Base-by-base conservation (phyloP, 2,113 vertebrate genomes). In the Panthera tigris region DNA sequence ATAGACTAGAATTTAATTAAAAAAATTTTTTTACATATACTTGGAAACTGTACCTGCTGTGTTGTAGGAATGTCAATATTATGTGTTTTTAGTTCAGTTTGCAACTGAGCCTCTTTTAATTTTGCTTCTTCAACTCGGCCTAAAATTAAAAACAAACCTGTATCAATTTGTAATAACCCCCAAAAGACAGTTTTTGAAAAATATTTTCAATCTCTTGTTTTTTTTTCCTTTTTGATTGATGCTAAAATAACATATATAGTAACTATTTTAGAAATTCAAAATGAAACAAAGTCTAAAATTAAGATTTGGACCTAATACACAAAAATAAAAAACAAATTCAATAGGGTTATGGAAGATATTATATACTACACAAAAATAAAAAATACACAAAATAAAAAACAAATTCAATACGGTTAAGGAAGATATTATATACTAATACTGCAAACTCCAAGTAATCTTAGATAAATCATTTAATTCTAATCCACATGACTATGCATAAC, bases 21-120 rank as follows among this genome's bases (percentile, higher is more conserved):
- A 90, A 84, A 68, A 45, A 50, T 4, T 15, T 10, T 15, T 80
- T 73, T 57, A 74, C 21, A 23, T 78, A 76, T 16, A 88, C 76
- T 93, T 82, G 19, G 19, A 55, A 96, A 96, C 4, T 98, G 97
- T 99, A 99, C 99, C 96, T 95, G 93, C 27, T 98, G 97, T 66
- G 96, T 45, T 73, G 96, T 31, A 65, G 98, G 90, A 90, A 99
- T 45, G 19, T 98, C 97, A 82, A 99, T 95, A 11, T 98, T 98
- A 21, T 95, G 98, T 52, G 78, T 98, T 55, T 66, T 96, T 78
- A 99, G 98, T 84, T 99, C 97, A 0, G 89, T 98, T 98, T 98
- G 99, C 41, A 99, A 91, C 1, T 97, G 36, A n/a, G 4, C 2
- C 96, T 99, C 99, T 98, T 99, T 99, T 41, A 50, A 73, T 94